Percentiles rank a stretch among this genome's conserved stretches.
phyloP scores from a whole-genome alignment of 23 tunicate genomes.

The Oikopleura vanhoeffeni region DNA sequence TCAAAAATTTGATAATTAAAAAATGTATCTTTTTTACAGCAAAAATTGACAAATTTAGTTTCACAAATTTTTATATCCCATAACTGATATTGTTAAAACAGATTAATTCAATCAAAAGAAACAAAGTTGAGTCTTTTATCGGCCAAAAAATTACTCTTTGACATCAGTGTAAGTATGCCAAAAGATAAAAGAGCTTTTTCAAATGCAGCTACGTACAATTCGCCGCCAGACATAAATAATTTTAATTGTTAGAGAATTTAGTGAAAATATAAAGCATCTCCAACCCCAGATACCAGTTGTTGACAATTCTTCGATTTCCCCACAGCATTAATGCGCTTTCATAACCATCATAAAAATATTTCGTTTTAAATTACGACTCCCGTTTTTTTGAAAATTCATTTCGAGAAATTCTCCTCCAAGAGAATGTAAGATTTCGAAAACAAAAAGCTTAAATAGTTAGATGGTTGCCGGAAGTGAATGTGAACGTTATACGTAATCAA shows the following conservation, averaged over 20 bases:
- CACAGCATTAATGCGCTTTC: slow-evolving; percentile 21
- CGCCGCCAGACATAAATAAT: slow-evolving; percentile 74
- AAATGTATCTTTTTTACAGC: no score
- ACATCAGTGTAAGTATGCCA: slow-evolving; percentile 53
- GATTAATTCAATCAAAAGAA: slow-evolving; percentile 49
- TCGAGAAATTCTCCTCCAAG: no score
- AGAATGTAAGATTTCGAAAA: no score
- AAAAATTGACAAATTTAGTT: no score
- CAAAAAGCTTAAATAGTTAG: no score
- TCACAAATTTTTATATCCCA: no score
- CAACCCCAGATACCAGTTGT: slow-evolving; percentile 86
- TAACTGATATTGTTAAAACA: slow-evolving; percentile 44
- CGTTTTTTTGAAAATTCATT: no score
- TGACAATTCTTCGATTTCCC: slow-evolving; percentile 62
- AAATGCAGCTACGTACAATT: slow-evolving; percentile 65
- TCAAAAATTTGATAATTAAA: no score
- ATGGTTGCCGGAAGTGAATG: no score
- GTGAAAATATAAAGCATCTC: slow-evolving; percentile 90
- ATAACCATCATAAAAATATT: background rate
- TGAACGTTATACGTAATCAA: no score
- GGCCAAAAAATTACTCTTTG: slow-evolving; percentile 63
- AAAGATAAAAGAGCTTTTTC: slow-evolving; percentile 66
- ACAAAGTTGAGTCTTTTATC: slow-evolving; percentile 80
- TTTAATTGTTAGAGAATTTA: slow-evolving; percentile 72
- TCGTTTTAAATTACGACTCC: background rate